phyloP scores from a whole-genome alignment of 2,113 vertebrate species.

The Quiscalus mexicanus region DNA sequence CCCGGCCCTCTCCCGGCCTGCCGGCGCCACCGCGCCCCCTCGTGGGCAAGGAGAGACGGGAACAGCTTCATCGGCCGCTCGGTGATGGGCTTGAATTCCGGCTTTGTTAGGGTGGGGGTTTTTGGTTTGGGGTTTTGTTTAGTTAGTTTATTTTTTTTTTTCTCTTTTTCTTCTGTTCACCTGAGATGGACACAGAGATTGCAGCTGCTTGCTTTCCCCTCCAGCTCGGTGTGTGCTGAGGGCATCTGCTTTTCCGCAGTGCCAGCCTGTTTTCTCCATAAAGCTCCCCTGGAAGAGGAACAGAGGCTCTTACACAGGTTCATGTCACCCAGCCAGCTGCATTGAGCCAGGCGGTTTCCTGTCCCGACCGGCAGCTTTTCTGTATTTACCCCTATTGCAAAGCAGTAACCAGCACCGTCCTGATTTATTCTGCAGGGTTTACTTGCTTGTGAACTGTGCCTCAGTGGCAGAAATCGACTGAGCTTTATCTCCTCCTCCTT shows the following conservation, averaged over 20 bases:
- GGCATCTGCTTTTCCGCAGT: not conserved
- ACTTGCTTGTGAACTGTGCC: not conserved
- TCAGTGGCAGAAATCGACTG: not conserved
- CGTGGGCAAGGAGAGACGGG: rapidly evolving
- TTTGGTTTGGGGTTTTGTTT: not conserved
- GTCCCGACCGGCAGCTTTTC: not conserved
- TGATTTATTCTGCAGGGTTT: not conserved
- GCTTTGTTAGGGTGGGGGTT: rapidly evolving
- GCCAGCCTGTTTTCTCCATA: not conserved
- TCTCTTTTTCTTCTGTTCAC: not conserved
- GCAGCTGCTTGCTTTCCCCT: not conserved
- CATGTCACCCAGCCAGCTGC: not conserved
- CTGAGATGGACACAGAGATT: rapidly evolving
- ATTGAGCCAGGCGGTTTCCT: not conserved
- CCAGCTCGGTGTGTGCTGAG: not conserved
- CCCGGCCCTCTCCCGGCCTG: too few relatives aligned
- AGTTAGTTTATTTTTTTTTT: not conserved
- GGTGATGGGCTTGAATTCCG: rapidly evolving
- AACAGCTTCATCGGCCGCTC: rapidly evolving
- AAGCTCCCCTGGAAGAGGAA: not conserved
- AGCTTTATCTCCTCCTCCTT: not conserved
- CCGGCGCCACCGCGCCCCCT: not conserved
- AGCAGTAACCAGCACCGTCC: not conserved
- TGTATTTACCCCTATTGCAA: not conserved
- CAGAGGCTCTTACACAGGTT: not conserved